Evolutionary conservation across 2,797 vertebrate genomes (phyloP), one percentile per base, ranked within the genome.

Genomic region (Euphonia xanthogaster): DNA sequence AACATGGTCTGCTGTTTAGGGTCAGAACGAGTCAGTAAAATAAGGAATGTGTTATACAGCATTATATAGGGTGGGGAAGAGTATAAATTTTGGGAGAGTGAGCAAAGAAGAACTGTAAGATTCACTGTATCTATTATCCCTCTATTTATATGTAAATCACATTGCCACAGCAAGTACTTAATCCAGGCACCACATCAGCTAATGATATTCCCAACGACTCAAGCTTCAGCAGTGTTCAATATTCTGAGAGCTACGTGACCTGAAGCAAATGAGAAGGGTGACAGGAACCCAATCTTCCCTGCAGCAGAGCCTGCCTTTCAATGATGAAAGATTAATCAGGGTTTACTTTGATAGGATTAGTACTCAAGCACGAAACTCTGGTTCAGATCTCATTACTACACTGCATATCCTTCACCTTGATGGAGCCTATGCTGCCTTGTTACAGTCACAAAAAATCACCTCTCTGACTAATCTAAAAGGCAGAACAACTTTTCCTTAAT

Each of bases 311-410:
- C 78, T 71, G 62, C 0, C 0, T 94, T 96, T 94, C 86, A 91
- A 50, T 68, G 94, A 96, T 85, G 95, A 93, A 96, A 98, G 97
- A 97, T 97, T 97, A 97, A 97, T 92, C 94, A 94, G 80, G 79
- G 78, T 94, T 97, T 95, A 93, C 92, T 97, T 94, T 95, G 96
- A 98, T 53, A 94, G 95, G 96, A 97, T 98, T 98, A 98, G 92
- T 94, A 96, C 87, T 95, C 88, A 72, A 96, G 96, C 93, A 96
- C 55, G 3, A 95, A 97, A 96, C 87, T 93, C 70, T 66, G 76
- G 89, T 96, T 96, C 86, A 70, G 90, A 90, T 95, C 89, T 97
- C 88, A 97, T 96, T 97, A 97, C 33, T 90, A 86, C 77, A 94
- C 82, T 25, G 86, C 71, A 78, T 50, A 96, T 80, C 86, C 63